Evolutionary conservation across 2,797 vertebrate species (phyloP).

Genomic region (Orientallactaga sibirica): DNA sequence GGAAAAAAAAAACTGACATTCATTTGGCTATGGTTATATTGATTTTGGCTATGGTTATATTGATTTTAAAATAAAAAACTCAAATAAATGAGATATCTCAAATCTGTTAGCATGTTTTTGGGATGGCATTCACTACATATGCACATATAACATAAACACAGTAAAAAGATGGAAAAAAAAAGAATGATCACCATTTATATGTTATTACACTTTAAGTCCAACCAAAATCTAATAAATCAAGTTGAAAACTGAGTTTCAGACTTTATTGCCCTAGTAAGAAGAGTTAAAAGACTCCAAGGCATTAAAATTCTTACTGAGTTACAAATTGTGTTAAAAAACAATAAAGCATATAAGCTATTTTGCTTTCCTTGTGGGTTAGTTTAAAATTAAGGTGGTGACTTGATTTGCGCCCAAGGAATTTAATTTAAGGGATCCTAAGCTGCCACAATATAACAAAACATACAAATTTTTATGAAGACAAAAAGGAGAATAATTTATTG

Average conservation of each 20-base stretch:
- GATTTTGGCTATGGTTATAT: too few relatives aligned
- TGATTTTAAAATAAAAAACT: too few relatives aligned
- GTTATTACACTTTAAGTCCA: neutral
- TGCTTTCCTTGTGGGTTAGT: constrained; percentile 13
- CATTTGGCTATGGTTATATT: too few relatives aligned
- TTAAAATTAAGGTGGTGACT: neutral
- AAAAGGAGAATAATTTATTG: neutral
- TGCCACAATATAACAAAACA: neutral
- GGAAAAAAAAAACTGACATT: too few relatives aligned
- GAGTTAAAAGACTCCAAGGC: neutral
- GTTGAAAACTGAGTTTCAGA: neutral
- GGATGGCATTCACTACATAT: neutral
- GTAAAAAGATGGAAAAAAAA: neutral
- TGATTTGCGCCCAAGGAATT: constrained; percentile 3
- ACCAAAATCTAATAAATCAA: neutral
- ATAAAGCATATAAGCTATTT: neutral
- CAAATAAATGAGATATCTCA: neutral
- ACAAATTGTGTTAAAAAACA: constrained; percentile 11
- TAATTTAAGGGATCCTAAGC: neutral
- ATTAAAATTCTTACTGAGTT: neutral
- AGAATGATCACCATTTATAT: neutral
- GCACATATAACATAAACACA: neutral
- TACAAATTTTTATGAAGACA: neutral
- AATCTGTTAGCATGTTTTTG: neutral
- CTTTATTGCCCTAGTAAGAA: neutral